Conservation (phyloP, 1,140 invertebrate species). For the Spodoptera frugiperda region DNA sequence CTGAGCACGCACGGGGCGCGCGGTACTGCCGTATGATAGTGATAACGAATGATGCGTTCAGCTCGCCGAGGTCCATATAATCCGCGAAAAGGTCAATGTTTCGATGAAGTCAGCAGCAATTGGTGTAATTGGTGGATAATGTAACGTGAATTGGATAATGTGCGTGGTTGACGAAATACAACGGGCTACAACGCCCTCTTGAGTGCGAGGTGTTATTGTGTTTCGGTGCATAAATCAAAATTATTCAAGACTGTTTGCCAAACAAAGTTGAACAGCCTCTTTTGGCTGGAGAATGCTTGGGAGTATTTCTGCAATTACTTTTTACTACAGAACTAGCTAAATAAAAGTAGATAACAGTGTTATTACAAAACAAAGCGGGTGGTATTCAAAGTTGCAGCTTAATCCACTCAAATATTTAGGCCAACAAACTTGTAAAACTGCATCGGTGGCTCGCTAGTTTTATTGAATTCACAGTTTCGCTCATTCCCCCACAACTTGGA, state of each 20-base stretch:
- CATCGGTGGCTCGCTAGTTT: not conserved
- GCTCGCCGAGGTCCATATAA: slow-evolving; percentile 53
- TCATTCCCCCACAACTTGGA: slow-evolving; percentile 7
- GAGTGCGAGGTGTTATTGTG: not conserved
- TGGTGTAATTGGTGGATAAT: slow-evolving; percentile 68
- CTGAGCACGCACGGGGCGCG: slow-evolving; percentile 51
- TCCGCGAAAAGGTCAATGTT: slow-evolving; percentile 82
- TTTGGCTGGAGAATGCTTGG: not conserved
- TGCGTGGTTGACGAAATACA: slow-evolving; percentile 34
- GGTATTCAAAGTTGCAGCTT: slow-evolving; percentile 12
- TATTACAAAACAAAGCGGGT: not conserved
- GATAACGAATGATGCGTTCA: slow-evolving; percentile 62
- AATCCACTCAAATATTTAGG: slow-evolving; percentile 24
- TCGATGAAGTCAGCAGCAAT: slow-evolving; percentile 75
- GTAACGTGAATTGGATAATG: slow-evolving; percentile 54
- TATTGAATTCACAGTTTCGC: slow-evolving; percentile 25
- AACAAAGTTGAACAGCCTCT: not conserved
- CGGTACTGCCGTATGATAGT: slow-evolving; percentile 64
- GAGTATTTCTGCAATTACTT: not conserved
- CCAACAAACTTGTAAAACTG: slow-evolving; percentile 17
- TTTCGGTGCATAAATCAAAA: slow-evolving; percentile 16
- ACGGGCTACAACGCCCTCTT: slow-evolving; percentile 2
- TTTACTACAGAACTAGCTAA: not conserved
- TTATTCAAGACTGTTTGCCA: not conserved
- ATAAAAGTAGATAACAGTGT: not conserved